Conservation (phyloP, 1,140 invertebrate genomes). For the Aphelenchoides avenae region DNA sequence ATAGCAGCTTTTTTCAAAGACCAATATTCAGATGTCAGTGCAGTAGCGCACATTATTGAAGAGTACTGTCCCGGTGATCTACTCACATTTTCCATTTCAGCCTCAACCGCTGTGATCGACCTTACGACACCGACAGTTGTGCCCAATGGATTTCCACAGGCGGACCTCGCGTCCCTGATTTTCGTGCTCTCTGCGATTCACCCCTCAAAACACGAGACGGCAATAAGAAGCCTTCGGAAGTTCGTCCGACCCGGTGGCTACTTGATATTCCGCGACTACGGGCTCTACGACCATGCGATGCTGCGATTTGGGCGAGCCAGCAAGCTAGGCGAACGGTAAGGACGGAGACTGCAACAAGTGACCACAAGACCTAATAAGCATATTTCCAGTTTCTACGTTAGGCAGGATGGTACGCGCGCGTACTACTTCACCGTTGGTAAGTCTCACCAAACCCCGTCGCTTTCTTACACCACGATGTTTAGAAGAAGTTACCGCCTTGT, state of each 20-base stretch:
- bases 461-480: constrained; percentile 17
- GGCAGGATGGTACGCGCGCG: constrained; percentile 93
- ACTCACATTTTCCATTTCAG: constrained; percentile 1
- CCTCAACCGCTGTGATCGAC: constrained; percentile 37
- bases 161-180: constrained; percentile 71
- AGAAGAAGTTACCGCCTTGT: constrained; percentile 47
- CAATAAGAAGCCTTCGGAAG: constrained; percentile 69
- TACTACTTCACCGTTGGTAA: constrained; percentile 75
- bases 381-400: too few relatives aligned
- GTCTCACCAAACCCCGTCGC: not conserved
- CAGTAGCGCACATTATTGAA: constrained; percentile 18
- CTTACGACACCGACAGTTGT: constrained; percentile 20
- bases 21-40: constrained; percentile 42
- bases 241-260: constrained; percentile 54
- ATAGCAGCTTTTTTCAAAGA: constrained; percentile 83
- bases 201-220: constrained; percentile 72
- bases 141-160: constrained; percentile 51
- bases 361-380: too few relatives aligned
- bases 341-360: too few relatives aligned
- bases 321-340: constrained; percentile 62
- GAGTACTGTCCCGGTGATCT: not conserved
- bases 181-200: constrained; percentile 77
- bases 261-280: constrained; percentile 32
- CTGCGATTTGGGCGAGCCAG: constrained; percentile 81
- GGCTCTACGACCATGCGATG: constrained; percentile 83